A percentile compares a stretch with the other conserved stretches of the same genome.
These are phyloP conservation scores for Arge pagana DNA, from an alignment of 2,888 invertebrate species.

Conservation along the genomic window DNA sequence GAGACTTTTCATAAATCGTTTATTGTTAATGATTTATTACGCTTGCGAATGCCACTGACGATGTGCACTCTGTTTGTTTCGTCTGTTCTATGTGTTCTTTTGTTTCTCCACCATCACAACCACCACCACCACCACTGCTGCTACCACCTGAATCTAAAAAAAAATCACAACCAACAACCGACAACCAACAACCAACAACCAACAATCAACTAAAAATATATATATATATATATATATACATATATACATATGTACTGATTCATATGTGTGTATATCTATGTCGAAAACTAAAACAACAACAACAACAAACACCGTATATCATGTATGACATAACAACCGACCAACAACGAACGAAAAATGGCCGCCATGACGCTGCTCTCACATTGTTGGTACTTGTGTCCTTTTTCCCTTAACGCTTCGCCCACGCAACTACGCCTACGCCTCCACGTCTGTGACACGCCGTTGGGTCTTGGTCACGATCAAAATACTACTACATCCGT, in stretches of 20 bases:
- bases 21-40: slow-evolving; percentile 12
- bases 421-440: slow-evolving; percentile 21
- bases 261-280: slow-evolving; percentile 20
- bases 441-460: slow-evolving; percentile 3
- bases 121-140: slow-evolving; percentile 41
- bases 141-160: slow-evolving; percentile 31
- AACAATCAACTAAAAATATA: slow-evolving; percentile 30
- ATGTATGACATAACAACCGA: slow-evolving; percentile 26
- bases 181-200: slow-evolving; percentile 37
- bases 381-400: slow-evolving; percentile 58
- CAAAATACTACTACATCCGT: no score
- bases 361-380: slow-evolving; percentile 30
- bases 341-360: slow-evolving; percentile 27
- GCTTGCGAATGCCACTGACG: slow-evolving; percentile 57
- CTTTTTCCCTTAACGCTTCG: slow-evolving; percentile 38
- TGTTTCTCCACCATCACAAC: slow-evolving; percentile 49
- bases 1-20: slow-evolving; percentile 38
- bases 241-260: slow-evolving; percentile 28
- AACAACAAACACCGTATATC: slow-evolving; percentile 27
- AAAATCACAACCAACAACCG: slow-evolving; percentile 33
- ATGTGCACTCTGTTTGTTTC: slow-evolving; percentile 50
- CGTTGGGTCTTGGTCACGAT: background rate
- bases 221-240: slow-evolving; percentile 22
- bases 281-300: slow-evolving; percentile 27
- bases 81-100: slow-evolving; percentile 58